Conservation (phyloP, 1,140 invertebrate species). For the Samia ricini region DNA sequence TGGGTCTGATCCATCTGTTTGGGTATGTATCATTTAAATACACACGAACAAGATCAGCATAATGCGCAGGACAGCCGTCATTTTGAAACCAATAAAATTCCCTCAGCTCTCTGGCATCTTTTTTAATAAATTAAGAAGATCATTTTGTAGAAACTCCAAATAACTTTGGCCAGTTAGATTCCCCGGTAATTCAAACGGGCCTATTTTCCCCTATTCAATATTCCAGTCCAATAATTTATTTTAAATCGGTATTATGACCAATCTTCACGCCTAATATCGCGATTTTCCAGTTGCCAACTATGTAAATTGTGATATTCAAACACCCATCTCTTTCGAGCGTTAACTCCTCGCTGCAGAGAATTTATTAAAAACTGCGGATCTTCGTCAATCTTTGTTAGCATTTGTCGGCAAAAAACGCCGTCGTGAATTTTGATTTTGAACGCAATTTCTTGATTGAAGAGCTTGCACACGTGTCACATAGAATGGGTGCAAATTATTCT, state of each 20-base stretch:
- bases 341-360: slow-evolving; percentile 32
- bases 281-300: slow-evolving; percentile 35
- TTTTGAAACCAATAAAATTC: not conserved
- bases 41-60: slow-evolving; percentile 14
- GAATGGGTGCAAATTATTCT: too few species aligned
- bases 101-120: slow-evolving; percentile 12
- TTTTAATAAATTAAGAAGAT: slow-evolving; percentile 41
- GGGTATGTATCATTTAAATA: slow-evolving; percentile 7
- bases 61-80: slow-evolving; percentile 4
- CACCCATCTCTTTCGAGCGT: slow-evolving; percentile 35
- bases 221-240: slow-evolving; percentile 51
- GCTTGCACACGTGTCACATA: not conserved
- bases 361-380: slow-evolving; percentile 22
- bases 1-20: not conserved
- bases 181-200: slow-evolving; percentile 38
- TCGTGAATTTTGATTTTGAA: too few species aligned
- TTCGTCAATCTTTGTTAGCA: slow-evolving; percentile 17
- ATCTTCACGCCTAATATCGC: slow-evolving; percentile 11
- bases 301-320: slow-evolving; percentile 45
- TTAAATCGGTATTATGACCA: slow-evolving; percentile 27
- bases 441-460: slow-evolving; percentile 14
- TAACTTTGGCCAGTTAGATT: slow-evolving; percentile 29
- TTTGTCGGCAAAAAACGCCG: slow-evolving; percentile 16
- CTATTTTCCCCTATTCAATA: slow-evolving; percentile 38
- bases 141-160: slow-evolving; percentile 41